A percentile compares a stretch with the other conserved stretches of the same genome.
phyloP scores from a whole-genome alignment of 2,797 vertebrate genomes.

The Psittacula derbiana region DNA sequence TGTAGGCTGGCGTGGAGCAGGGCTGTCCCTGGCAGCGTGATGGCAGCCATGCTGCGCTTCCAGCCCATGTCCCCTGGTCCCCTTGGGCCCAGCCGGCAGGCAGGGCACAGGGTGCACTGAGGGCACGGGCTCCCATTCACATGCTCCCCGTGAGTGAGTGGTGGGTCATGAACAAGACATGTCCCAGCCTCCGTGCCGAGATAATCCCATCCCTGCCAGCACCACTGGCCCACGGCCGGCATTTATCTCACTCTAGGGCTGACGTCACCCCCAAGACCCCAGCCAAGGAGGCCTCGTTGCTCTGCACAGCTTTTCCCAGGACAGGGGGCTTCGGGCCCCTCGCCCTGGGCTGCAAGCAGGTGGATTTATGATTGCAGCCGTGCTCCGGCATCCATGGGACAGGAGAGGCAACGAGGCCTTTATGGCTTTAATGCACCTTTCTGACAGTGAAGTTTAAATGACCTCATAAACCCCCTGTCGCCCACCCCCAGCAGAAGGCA shows the following conservation, averaged over 20 bases:
- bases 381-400: background rate
- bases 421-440: constrained; percentile 63
- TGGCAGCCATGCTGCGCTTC: accelerated
- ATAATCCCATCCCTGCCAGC: background rate
- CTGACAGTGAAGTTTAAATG: constrained; percentile 63
- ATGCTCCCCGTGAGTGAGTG: accelerated
- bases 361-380: constrained; percentile 30
- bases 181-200: background rate
- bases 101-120: background rate
- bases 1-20: background rate
- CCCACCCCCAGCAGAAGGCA: constrained; percentile 44
- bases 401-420: background rate
- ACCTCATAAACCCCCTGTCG: constrained; percentile 48
- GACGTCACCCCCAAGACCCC: constrained; percentile 45
- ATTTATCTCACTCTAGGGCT: constrained; percentile 15
- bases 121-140: background rate
- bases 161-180: background rate
- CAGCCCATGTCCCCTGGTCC: background rate
- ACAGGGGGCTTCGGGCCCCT: constrained; percentile 5
- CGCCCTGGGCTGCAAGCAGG: background rate
- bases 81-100: accelerated
- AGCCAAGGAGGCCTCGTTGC: background rate
- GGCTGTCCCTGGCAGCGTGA: accelerated
- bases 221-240: accelerated
- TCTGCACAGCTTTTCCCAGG: constrained; percentile 26